Evolutionary conservation across 2,113 vertebrate genomes (phyloP).

Genomic region (Siniperca knerii): DNA sequence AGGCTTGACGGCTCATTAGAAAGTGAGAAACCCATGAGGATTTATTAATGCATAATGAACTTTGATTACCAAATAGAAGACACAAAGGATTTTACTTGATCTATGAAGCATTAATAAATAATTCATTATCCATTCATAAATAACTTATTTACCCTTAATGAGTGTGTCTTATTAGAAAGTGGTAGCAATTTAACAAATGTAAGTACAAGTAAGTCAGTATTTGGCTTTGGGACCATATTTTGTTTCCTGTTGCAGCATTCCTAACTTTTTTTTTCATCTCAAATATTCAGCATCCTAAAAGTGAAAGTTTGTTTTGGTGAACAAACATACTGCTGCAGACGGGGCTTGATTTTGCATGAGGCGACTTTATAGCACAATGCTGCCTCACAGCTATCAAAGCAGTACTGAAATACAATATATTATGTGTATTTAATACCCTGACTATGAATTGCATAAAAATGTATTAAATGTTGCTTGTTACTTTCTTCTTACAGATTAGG

Average conservation of each 20-base stretch:
- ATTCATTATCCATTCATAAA: neutral
- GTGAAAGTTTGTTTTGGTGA: neutral
- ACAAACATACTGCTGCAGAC: neutral
- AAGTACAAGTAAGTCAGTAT: slow-evolving; percentile 15
- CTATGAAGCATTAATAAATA: neutral
- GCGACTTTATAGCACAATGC: neutral
- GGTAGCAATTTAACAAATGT: neutral
- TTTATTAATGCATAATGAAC: neutral
- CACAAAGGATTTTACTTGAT: neutral
- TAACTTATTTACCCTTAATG: neutral
- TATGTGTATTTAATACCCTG: neutral
- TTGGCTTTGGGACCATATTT: neutral
- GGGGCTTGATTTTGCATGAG: neutral
- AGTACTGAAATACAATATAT: neutral
- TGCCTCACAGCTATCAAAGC: neutral
- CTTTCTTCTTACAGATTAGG: neutral
- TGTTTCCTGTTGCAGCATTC: slow-evolving; percentile 50
- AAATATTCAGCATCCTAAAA: neutral
- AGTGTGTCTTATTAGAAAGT: neutral
- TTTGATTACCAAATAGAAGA: neutral
- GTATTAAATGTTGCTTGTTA: neutral
- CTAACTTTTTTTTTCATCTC: slow-evolving; percentile 27
- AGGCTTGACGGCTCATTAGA: neutral
- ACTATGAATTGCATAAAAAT: too few species aligned
- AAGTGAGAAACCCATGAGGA: neutral